Percentiles rank a stretch among this genome's conserved stretches.
Conservation (phyloP, 37 sponge, comb jelly and placozoan species). For the Corticium candelabrum region DNA sequence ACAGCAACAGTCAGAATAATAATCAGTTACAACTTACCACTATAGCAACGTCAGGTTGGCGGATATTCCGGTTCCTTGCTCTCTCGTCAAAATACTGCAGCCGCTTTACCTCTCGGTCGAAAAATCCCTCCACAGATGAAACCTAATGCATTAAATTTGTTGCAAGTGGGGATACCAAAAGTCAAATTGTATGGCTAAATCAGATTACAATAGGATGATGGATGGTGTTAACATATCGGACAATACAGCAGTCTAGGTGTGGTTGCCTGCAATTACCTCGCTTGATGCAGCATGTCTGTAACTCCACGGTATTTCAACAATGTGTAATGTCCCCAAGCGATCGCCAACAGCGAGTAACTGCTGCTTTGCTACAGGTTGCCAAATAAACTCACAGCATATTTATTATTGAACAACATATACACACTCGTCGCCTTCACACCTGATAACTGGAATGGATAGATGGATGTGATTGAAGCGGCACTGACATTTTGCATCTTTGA, state of each 20-base stretch:
- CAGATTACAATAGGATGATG: too few species aligned
- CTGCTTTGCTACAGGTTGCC: constrained; percentile 48
- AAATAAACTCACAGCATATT: too few species aligned
- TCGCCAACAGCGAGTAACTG: constrained; percentile 89
- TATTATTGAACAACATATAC: too few species aligned
- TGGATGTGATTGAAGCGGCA: constrained; percentile 56
- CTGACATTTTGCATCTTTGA: constrained; percentile 82
- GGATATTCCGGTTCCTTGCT: neutral
- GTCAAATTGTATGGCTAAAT: constrained; percentile 13
- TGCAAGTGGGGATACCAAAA: neutral
- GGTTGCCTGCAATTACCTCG: too few species aligned
- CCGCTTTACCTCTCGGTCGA: constrained; percentile 58
- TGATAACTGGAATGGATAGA: constrained; percentile 53
- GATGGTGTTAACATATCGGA: too few species aligned
- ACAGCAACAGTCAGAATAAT: too few species aligned
- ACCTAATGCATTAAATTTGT: constrained; percentile 15
- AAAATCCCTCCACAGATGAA: constrained; percentile 59
- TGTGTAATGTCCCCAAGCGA: constrained; percentile 78
- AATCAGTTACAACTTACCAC: too few species aligned
- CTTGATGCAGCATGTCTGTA: neutral
- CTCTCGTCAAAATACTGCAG: constrained; percentile 17
- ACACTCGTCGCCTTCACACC: constrained; percentile 12
- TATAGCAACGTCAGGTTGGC: too few species aligned
- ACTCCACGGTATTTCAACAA: constrained; percentile 64
- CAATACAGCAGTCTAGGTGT: too few species aligned